A percentile compares a stretch with the other conserved stretches of the same genome.
phyloP scores from a whole-genome alignment of 2,113 vertebrate species.

The Bos indicus region DNA sequence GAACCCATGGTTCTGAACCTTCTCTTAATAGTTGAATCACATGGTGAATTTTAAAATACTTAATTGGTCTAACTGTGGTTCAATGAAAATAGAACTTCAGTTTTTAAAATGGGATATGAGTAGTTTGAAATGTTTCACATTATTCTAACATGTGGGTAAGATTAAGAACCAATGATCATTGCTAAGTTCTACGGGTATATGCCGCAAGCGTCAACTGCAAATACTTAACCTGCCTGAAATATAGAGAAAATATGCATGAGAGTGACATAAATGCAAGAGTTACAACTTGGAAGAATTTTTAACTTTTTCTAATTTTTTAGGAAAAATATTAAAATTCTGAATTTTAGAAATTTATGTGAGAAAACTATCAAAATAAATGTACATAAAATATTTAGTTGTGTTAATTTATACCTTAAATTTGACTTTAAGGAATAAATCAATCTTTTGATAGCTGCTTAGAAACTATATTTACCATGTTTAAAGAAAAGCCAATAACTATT shows the following conservation, averaged over 20 bases:
- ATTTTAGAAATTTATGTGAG: background rate
- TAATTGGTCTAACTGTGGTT: background rate
- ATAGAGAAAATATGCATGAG: background rate
- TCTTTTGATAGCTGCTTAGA: background rate
- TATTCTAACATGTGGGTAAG: background rate
- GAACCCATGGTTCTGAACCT: background rate
- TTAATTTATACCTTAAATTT: background rate
- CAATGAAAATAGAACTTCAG: background rate
- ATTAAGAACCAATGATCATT: background rate
- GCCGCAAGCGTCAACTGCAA: background rate
- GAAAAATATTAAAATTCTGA: background rate
- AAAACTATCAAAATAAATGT: background rate
- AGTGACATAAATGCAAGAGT: background rate
- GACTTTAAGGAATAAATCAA: background rate
- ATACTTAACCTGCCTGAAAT: background rate
- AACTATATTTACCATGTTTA: background rate
- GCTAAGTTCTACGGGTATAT: background rate
- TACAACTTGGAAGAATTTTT: background rate
- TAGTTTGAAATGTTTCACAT: background rate
- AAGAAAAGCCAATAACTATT: background rate
- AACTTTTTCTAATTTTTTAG: background rate
- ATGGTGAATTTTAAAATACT: background rate
- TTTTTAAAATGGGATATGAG: background rate
- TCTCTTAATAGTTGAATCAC: background rate
- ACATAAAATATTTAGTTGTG: background rate